Evolutionary conservation across 2,797 vertebrate genomes (phyloP).

Genomic region (Rhodeus uyekii): DNA sequence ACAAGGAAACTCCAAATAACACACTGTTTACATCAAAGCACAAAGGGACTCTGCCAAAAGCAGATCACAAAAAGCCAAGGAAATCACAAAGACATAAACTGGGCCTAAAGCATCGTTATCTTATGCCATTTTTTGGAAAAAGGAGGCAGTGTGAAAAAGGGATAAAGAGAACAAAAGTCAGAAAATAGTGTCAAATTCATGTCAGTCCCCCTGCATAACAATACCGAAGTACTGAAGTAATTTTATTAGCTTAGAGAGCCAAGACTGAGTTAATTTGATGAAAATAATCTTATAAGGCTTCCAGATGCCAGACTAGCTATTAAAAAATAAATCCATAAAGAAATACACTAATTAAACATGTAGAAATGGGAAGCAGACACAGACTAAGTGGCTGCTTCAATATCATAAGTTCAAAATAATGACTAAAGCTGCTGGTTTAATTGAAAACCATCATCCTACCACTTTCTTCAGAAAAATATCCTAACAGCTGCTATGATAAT

Average conservation of each 20-base stretch:
- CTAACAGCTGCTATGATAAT: slow-evolving; percentile 64
- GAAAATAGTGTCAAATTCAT: neutral
- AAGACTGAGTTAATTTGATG: slow-evolving; percentile 30
- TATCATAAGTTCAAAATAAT: slow-evolving; percentile 23
- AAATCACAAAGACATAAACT: slow-evolving; percentile 40
- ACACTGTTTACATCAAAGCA: slow-evolving; percentile 27
- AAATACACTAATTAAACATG: slow-evolving; percentile 21
- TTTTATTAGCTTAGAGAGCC: slow-evolving; percentile 70
- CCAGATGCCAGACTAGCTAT: neutral
- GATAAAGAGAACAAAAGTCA: slow-evolving; percentile 5
- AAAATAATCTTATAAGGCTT: neutral
- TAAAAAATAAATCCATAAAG: slow-evolving; percentile 16
- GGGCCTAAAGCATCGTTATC: neutral
- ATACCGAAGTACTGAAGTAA: slow-evolving; percentile 65
- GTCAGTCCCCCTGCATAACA: neutral
- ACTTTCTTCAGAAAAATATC: slow-evolving; percentile 40
- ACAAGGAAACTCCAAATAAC: slow-evolving; percentile 1
- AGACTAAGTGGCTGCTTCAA: slow-evolving; percentile 6
- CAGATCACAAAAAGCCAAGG: slow-evolving; percentile 38
- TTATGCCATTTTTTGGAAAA: neutral
- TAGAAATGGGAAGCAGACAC: slow-evolving; percentile 30
- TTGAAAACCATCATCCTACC: slow-evolving; percentile 35
- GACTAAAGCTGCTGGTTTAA: slow-evolving; percentile 39
- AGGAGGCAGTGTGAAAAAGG: slow-evolving; percentile 2
- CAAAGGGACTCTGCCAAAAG: slow-evolving; percentile 39